Evolutionary conservation across 2,888 invertebrate genomes (phyloP).

Genomic region (Cenopis cana): DNA sequence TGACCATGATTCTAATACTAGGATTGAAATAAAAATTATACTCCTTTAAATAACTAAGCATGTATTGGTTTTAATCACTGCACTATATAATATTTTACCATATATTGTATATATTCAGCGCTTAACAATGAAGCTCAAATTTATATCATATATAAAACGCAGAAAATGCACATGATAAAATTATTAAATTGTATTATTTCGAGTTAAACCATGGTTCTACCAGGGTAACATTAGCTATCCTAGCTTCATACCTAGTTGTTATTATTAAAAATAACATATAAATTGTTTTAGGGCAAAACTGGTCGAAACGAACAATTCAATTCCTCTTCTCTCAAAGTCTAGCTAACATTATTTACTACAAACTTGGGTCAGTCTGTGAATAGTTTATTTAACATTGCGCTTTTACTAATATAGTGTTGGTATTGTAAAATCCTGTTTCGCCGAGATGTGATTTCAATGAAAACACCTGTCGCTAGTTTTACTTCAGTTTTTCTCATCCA

Average conservation of each 20-base stretch:
- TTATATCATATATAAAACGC: not conserved
- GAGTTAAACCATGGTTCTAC: too few species aligned
- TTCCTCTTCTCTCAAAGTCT: not conserved
- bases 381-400: too few species aligned
- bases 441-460: too few species aligned
- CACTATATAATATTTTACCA: not conserved
- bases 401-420: too few species aligned
- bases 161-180: not conserved
- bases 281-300: not conserved
- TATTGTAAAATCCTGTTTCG: too few species aligned
- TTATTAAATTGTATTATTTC: not conserved
- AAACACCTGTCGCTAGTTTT: too few species aligned
- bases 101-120: not conserved
- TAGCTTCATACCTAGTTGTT: not conserved
- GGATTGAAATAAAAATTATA: too few species aligned
- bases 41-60: too few species aligned
- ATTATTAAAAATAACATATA: not conserved
- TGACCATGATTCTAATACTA: too few species aligned
- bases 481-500: too few species aligned
- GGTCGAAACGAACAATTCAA: not conserved
- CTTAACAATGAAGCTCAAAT: not conserved
- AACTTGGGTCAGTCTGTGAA: too few species aligned
- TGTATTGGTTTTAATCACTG: too few species aligned
- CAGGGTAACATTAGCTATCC: not conserved
- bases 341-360: not conserved